These are phyloP conservation scores for Dreissena polymorpha DNA, from an alignment of 1,140 invertebrate genomes.

Conservation along the genomic window DNA sequence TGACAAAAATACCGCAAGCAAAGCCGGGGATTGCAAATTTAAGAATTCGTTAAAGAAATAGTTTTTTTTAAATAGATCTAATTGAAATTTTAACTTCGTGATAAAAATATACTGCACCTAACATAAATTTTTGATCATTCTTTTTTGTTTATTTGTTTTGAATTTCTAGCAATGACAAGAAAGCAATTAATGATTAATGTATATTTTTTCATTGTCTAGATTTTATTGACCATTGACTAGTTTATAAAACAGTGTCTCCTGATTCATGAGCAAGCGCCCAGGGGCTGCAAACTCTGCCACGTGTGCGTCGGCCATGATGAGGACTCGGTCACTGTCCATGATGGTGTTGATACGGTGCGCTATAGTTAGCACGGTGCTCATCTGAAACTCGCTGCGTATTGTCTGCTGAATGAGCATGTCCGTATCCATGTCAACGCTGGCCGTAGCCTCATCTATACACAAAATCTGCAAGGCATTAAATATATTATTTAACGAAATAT, in stretches of 20 bases:
- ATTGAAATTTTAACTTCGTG: too few species aligned
- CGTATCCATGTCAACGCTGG: conserved; percentile 93
- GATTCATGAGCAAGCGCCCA: conserved; percentile 82
- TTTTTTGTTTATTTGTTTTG: too few species aligned
- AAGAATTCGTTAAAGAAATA: too few species aligned
- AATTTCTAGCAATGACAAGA: too few species aligned
- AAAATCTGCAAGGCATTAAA: conserved; percentile 68
- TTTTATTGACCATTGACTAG: conserved; percentile 65
- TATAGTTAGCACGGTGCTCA: conserved; percentile 90
- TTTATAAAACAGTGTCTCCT: conserved; percentile 74
- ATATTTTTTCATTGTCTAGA: not conserved
- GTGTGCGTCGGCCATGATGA: conserved; percentile 89
- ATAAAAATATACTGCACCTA: too few species aligned
- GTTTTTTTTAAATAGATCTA: too few species aligned
- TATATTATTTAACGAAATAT: too few species aligned
- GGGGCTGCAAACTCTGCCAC: conserved; percentile 90
- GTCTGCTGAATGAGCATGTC: conserved; percentile 86
- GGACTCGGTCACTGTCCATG: conserved; percentile 88
- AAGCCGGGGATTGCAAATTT: too few species aligned
- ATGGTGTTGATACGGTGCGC: conserved; percentile 87
- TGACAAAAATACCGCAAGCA: too few species aligned
- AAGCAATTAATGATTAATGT: too few species aligned
- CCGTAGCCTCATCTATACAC: conserved; percentile 84
- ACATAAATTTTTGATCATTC: too few species aligned
- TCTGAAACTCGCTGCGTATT: conserved; percentile 84